Evolutionary conservation across 2,113 vertebrate species (phyloP).

Genomic region (Notarius quadriscutis): DNA sequence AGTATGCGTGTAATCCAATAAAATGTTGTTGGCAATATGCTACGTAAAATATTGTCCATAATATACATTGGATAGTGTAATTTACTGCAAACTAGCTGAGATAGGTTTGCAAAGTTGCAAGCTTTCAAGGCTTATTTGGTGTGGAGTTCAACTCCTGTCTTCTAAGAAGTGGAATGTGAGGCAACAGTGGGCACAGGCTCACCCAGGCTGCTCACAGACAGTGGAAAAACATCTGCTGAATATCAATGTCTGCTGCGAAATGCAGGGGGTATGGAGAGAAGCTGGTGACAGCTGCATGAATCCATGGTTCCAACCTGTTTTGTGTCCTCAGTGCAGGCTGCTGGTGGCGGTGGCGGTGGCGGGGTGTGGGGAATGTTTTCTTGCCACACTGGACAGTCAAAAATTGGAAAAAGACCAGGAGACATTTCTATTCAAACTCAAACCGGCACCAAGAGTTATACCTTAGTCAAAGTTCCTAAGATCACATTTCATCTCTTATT

Average conservation of each 20-base stretch:
- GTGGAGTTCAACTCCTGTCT: neutral
- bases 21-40: no score
- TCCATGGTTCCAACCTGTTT: neutral
- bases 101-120: no score
- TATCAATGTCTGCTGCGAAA: neutral
- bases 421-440: no score
- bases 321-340: neutral
- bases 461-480: no score
- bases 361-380: neutral
- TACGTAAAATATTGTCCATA: no score
- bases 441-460: no score
- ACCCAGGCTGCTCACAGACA: neutral
- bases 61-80: no score
- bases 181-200: neutral
- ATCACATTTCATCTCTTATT: no score
- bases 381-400: neutral
- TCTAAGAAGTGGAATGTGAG: neutral
- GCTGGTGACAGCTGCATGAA: neutral
- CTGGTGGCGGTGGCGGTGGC: neutral
- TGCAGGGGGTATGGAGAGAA: neutral
- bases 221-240: neutral
- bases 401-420: neutral
- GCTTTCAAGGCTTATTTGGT: no score
- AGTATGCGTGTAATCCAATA: no score
- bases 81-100: no score